phyloP scores from a whole-genome alignment of 2,797 vertebrate genomes.

The Darevskia nairensis region DNA sequence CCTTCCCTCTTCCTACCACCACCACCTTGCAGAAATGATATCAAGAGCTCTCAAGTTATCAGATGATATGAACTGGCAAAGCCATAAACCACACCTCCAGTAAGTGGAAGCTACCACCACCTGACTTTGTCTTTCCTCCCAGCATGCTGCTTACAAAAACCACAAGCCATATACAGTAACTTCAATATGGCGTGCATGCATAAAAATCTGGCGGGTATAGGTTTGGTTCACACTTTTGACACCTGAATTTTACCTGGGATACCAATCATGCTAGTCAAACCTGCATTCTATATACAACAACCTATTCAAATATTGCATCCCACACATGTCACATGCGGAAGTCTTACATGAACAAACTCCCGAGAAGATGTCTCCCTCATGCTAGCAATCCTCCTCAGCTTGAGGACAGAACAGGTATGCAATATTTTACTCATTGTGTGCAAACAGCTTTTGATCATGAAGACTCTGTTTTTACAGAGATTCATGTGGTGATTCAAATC shows the following conservation, averaged over 20 bases:
- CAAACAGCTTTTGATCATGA: background rate
- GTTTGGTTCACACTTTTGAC: background rate
- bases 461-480: background rate
- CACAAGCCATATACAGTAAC: background rate
- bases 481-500: background rate
- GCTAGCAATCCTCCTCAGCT: no score
- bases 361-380: no score
- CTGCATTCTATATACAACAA: no score
- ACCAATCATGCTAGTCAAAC: background rate
- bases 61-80: background rate
- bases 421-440: no score
- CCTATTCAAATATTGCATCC: background rate
- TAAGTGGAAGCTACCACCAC: background rate
- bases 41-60: background rate
- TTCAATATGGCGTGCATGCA: background rate
- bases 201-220: background rate
- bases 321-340: background rate
- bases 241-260: background rate
- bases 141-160: background rate
- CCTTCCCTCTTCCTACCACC: no score
- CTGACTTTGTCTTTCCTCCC: background rate
- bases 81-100: background rate
- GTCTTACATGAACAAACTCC: background rate
- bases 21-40: background rate
- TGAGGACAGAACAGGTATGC: background rate